Evolutionary conservation across 2,888 invertebrate genomes (phyloP).

Genomic region (Agriotes lineatus): DNA sequence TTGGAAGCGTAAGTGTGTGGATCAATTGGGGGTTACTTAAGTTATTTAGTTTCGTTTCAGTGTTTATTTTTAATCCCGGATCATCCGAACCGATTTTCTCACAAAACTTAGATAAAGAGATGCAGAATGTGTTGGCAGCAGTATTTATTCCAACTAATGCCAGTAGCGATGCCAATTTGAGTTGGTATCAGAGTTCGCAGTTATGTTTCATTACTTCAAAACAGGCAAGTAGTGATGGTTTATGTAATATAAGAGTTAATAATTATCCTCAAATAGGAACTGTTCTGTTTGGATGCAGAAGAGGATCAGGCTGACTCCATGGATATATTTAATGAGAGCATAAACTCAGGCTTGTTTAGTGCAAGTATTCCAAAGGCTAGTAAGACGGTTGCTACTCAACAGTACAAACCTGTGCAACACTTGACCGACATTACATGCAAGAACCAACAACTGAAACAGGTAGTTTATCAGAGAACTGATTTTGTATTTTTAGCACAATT

Average conservation of each 20-base stretch:
- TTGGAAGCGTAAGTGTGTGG: conserved; percentile 72
- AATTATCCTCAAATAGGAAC: conserved; percentile 59
- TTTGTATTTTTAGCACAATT: neutral
- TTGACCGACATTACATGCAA: conserved; percentile 52
- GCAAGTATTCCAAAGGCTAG: conserved; percentile 52
- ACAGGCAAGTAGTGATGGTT: conserved; percentile 65
- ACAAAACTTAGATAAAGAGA: conserved; percentile 65
- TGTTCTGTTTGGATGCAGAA: conserved; percentile 57
- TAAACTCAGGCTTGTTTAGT: conserved; percentile 53
- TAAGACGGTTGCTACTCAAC: conserved; percentile 30
- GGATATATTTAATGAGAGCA: conserved; percentile 41
- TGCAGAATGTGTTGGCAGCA: conserved; percentile 66
- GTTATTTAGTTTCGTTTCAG: conserved; percentile 62
- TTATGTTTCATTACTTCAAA: conserved; percentile 73
- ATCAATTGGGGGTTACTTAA: no score
- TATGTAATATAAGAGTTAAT: no score
- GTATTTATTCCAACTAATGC: conserved; percentile 71
- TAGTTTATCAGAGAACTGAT: conserved; percentile 35
- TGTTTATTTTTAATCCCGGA: conserved; percentile 74
- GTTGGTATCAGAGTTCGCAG: conserved; percentile 74
- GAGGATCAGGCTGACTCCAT: conserved; percentile 47
- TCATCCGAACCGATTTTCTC: conserved; percentile 70
- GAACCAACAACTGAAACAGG: conserved; percentile 55
- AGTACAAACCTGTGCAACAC: conserved; percentile 48
- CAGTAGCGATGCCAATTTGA: conserved; percentile 62